Conservation (phyloP, 1,140 invertebrate genomes). For the Aphidius ervi region DNA sequence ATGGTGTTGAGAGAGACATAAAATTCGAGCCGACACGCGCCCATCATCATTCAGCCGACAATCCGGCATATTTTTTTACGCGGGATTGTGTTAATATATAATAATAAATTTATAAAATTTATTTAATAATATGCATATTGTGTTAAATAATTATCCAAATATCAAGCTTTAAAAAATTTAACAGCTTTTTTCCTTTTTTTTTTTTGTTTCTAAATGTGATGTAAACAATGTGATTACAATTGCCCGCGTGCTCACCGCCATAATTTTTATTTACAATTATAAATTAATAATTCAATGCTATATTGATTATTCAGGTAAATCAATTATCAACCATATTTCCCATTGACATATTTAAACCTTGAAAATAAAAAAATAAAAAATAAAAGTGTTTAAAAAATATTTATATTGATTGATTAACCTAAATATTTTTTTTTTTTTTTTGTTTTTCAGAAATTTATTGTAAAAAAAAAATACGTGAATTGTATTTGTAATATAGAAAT, state of each 20-base stretch:
- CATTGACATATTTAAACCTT: too few relatives aligned
- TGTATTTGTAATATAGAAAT: not conserved
- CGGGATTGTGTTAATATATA: slow-evolving; percentile 1
- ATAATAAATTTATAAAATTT: too few relatives aligned
- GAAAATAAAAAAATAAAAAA: too few relatives aligned
- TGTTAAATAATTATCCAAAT: not conserved
- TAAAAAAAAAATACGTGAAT: slow-evolving; percentile 4
- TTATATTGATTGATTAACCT: not conserved
- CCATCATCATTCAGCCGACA: not conserved
- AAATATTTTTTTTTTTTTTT: not conserved
- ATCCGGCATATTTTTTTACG: slow-evolving; percentile 1
- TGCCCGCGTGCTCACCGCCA: slow-evolving; percentile 2
- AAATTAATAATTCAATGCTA: slow-evolving; percentile 11
- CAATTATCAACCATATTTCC: too few relatives aligned
- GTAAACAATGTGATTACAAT: slow-evolving; percentile 16
- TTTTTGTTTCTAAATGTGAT: not conserved
- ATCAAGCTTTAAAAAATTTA: too few relatives aligned
- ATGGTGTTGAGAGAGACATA: too few relatives aligned
- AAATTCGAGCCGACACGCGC: slow-evolving; percentile 11
- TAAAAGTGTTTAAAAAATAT: too few relatives aligned
- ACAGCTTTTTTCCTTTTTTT: not conserved
- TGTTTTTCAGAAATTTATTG: not conserved
- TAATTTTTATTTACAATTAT: not conserved
- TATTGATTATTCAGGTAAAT: not conserved
- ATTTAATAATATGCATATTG: not conserved